phyloP scores from a whole-genome alignment of 2,888 invertebrate species.

The Drymonia ruficornis region DNA sequence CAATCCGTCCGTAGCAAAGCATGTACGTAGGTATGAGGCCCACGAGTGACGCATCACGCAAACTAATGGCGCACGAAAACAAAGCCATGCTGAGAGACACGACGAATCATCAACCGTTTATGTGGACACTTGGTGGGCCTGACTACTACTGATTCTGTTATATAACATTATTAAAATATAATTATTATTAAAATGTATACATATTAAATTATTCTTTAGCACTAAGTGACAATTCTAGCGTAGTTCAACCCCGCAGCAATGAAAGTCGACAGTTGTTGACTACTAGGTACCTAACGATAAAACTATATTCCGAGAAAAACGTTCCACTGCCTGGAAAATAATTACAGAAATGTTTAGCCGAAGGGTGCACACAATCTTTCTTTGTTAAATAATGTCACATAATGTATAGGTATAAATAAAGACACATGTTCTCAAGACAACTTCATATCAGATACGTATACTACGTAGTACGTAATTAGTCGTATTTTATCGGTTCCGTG shows the following conservation, averaged over 20 bases:
- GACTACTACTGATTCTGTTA: slow-evolving; percentile 19
- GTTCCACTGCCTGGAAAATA: neutral
- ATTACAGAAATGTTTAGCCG: slow-evolving; percentile 10
- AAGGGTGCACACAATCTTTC: slow-evolving; percentile 6
- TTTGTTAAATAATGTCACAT: slow-evolving; percentile 9
- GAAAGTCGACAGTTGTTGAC: too few relatives aligned
- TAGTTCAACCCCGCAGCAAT: neutral
- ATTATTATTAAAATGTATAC: too few relatives aligned
- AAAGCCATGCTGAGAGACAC: slow-evolving; percentile 45
- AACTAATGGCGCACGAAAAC: slow-evolving; percentile 51
- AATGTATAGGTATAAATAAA: too few relatives aligned
- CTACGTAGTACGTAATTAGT: too few relatives aligned
- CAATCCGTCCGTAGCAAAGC: slow-evolving; percentile 40
- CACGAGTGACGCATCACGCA: slow-evolving; percentile 51
- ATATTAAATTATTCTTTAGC: neutral
- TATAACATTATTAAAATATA: neutral
- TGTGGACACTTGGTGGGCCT: slow-evolving; percentile 20
- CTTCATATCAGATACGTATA: too few relatives aligned
- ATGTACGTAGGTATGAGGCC: slow-evolving; percentile 35
- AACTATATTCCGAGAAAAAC: slow-evolving; percentile 1
- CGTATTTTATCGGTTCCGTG: too few relatives aligned
- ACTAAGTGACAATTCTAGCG: neutral
- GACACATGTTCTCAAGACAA: too few relatives aligned
- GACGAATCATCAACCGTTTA: slow-evolving; percentile 26
- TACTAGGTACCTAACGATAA: neutral